phyloP scores from a whole-genome alignment of 2,113 vertebrate genomes.

The Cochlearius cochlearius region DNA sequence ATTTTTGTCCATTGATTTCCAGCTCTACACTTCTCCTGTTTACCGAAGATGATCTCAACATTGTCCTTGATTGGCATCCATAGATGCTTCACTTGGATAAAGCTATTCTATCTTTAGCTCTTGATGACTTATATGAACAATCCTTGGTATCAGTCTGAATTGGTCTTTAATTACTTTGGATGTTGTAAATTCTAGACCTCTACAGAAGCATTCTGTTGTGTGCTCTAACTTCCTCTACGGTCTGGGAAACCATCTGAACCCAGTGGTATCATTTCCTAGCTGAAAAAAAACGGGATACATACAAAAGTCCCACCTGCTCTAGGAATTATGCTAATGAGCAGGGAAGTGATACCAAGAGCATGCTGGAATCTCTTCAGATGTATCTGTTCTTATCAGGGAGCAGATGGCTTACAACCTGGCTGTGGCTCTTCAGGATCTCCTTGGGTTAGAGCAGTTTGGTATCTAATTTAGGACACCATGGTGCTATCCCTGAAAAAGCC shows the following conservation, averaged over 20 bases:
- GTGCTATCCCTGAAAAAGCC: background rate
- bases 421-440: background rate
- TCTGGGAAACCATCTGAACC: background rate
- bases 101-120: background rate
- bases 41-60: background rate
- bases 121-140: background rate
- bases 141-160: background rate
- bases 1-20: background rate
- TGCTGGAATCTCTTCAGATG: background rate
- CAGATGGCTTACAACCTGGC: background rate
- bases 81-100: background rate
- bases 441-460: background rate
- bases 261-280: background rate
- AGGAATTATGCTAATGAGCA: background rate
- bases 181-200: background rate
- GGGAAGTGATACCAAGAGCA: background rate
- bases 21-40: background rate
- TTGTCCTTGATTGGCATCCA: background rate
- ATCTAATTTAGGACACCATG: background rate
- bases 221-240: background rate
- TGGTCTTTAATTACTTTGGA: background rate
- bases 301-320: background rate
- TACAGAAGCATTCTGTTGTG: background rate
- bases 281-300: background rate
- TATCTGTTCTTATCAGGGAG: background rate